Evolutionary conservation across 2,888 invertebrate species (phyloP).

Genomic region (Brenthis daphne): DNA sequence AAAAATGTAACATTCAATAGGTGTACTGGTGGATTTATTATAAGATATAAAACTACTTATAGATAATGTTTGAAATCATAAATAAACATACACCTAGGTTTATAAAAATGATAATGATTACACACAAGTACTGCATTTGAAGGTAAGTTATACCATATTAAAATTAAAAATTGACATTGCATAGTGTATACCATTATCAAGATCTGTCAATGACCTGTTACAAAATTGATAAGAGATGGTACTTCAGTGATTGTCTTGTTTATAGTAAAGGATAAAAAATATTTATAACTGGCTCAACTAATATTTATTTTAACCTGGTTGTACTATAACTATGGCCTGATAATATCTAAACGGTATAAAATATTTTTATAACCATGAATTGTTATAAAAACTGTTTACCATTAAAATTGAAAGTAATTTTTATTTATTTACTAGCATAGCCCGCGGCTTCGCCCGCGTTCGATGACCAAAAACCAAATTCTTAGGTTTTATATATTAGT

Average conservation of each 20-base stretch:
- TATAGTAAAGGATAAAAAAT: slow-evolving; percentile 5
- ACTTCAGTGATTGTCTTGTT: slow-evolving; percentile 29
- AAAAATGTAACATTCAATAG: slow-evolving; percentile 22
- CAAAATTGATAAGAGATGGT: slow-evolving; percentile 42
- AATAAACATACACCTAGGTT: slow-evolving; percentile 42
- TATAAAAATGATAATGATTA: slow-evolving; percentile 37
- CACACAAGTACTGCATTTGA: slow-evolving; percentile 6
- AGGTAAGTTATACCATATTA: slow-evolving; percentile 26
- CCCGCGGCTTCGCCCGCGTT: no score
- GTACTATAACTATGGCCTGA: no score
- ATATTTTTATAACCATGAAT: no score
- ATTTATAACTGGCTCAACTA: neutral
- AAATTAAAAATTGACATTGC: slow-evolving; percentile 29
- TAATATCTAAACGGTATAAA: no score
- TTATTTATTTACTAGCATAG: no score
- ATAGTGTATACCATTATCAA: slow-evolving; percentile 31
- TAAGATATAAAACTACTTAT: slow-evolving; percentile 41
- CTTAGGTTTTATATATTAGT: no score
- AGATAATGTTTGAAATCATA: slow-evolving; percentile 42
- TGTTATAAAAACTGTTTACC: no score
- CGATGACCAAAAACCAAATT: no score
- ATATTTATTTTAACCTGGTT: no score
- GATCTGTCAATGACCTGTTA: slow-evolving; percentile 44
- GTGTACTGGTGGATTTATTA: slow-evolving; percentile 35
- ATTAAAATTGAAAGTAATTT: no score